phyloP scores from a whole-genome alignment of 2,888 invertebrate genomes.

The Steinernema hermaphroditum region DNA sequence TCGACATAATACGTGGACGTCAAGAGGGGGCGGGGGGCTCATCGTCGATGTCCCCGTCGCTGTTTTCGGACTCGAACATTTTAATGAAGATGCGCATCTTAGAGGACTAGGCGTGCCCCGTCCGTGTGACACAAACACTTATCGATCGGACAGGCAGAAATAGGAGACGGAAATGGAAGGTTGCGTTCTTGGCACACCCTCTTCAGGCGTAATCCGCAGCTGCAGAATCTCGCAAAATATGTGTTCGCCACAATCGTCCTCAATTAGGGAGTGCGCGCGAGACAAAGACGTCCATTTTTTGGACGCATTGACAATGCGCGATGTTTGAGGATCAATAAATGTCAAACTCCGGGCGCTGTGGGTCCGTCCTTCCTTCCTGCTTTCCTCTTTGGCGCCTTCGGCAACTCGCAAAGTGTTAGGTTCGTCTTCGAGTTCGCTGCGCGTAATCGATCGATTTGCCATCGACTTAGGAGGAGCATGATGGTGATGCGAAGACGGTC shows the following conservation, averaged over 20 bases:
- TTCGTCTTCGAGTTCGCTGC: background rate
- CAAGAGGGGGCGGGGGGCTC: no score
- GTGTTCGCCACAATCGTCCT: background rate
- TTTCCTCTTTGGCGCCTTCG: conserved; percentile 14
- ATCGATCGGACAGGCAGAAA: no score
- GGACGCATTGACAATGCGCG: background rate
- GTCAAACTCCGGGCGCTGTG: background rate
- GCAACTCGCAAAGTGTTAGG: conserved; percentile 18
- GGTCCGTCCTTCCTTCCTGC: no score
- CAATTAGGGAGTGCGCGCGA: background rate
- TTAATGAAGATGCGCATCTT: no score
- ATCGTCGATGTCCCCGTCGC: no score
- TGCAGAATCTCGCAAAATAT: background rate
- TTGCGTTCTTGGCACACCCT: background rate
- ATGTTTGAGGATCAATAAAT: background rate
- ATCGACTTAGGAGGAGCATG: background rate
- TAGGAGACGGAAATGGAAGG: no score
- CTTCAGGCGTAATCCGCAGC: background rate
- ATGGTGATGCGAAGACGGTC: background rate
- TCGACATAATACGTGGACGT: background rate
- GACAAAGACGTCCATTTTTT: conserved; percentile 12
- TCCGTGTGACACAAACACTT: no score
- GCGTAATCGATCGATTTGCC: conserved; percentile 15
- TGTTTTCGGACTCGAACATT: no score
- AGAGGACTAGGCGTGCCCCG: no score